Evolutionary conservation across 2,113 vertebrate genomes (phyloP), one percentile per base, ranked within the genome.

Genomic region (Varanus komodoensis): DNA sequence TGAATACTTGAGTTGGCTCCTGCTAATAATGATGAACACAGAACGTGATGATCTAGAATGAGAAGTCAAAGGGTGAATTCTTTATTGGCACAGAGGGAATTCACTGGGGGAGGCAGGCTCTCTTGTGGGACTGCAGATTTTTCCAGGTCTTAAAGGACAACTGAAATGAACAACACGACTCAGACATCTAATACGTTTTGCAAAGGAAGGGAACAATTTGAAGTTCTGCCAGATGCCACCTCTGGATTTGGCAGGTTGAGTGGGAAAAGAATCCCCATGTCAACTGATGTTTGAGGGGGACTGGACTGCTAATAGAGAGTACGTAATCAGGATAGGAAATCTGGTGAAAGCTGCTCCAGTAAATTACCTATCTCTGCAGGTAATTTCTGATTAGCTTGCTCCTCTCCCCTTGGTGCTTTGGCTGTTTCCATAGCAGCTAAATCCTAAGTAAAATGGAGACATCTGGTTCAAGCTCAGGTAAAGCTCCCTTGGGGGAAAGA

Each of bases 351-450:
- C 94, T 92, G 93, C 93, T 95, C 94, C 86, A 94, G 94, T 93
- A 95, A 97, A 96, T 97, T 96, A 97, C 95, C 94, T 93, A 87
- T 92, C 97, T 14, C 97, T 94, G 92, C 96, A 95, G 97, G 96
- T 96, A 96, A 96, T 96, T 96, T 96, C 95, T 96, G 95, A 97
- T 96, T 96, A 96, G 93, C 93, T 94, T 89, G 91, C 92, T 96
- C 90, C 86, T 96, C 93, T 96, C 95, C 91, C 94, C 92, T 94
- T 94, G 94, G 93, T 96, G 96, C 93, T 94, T 96, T 94, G 93
- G 96, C 97, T 97, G 97, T 97, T 98, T 97, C 97, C 97, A 97
- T 97, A 97, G 97, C 96, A 97, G 97, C 96, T 97, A 96, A 97
- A 94, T 94, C 96, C 95, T 91, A 94, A 90, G 93, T 94, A 96